Percentiles rank a stretch among this genome's conserved stretches.
These are phyloP conservation scores for Anthoscopus minutus DNA, from an alignment of 2,113 vertebrate species.

Conservation along the genomic window DNA sequence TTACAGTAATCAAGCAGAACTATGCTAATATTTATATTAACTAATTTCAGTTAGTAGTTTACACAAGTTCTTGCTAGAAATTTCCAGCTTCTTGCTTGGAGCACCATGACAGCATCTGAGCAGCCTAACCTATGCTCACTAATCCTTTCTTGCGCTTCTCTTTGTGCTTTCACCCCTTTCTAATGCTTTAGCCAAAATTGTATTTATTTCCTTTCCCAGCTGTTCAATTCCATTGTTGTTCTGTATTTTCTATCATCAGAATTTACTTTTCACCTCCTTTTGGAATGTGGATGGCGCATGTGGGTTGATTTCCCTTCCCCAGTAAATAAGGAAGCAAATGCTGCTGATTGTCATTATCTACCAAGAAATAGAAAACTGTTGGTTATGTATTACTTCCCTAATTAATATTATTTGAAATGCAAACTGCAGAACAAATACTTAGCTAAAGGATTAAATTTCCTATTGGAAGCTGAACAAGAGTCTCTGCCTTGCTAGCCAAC, in stretches of 20 bases:
- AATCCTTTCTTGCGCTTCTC: background rate
- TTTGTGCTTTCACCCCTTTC: background rate
- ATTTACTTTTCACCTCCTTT: background rate
- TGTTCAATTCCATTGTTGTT: background rate
- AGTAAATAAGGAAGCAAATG: background rate
- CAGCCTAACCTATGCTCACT: background rate
- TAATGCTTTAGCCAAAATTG: background rate
- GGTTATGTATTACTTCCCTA: background rate
- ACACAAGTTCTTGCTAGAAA: background rate
- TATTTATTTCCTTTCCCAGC: background rate
- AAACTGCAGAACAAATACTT: background rate
- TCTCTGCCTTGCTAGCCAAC: background rate
- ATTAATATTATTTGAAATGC: background rate
- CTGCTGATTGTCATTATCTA: background rate
- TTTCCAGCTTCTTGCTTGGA: background rate
- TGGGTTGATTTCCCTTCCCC: background rate
- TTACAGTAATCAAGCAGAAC: background rate
- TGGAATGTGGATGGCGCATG: background rate
- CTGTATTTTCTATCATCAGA: background rate
- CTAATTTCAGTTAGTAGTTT: background rate
- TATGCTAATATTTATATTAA: background rate
- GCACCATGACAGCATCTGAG: background rate
- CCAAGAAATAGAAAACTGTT: background rate
- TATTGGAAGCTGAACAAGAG: background rate
- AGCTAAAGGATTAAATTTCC: background rate